Base-by-base conservation (phyloP, 1,140 invertebrate species). In the Octopus sinensis region DNA sequence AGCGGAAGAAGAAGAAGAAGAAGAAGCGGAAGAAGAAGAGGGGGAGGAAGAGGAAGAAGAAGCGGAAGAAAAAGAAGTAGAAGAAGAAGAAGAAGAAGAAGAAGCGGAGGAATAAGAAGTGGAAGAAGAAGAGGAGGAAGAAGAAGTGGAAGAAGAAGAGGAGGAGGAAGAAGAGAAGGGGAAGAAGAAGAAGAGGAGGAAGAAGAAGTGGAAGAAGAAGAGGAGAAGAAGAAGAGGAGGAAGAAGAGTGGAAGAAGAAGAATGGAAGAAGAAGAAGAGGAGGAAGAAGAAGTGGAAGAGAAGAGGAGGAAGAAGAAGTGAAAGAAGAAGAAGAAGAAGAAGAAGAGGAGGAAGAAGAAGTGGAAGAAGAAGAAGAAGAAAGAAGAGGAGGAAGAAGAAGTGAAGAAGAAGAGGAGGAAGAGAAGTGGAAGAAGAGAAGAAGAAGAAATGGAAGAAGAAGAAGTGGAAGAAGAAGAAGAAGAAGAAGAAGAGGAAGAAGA, bases 301-400 rank as follows among this genome's bases (percentile, higher is more conserved):
- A n/a, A n/a, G n/a, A n/a, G n/a, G n/a, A n/a, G n/a, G n/a, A n/a
- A n/a, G n/a, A n/a, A n/a, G n/a, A n/a, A n/a, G n/a, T n/a, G n/a
- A 30, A 62, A 77, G 51, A 51, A 56, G 80, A 62, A 54, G 80
- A 62, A 79, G 78, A 54, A 23, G 54, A 76, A 76, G 71, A 53
- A 75, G 6, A 54, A 79, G 62, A 62, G 56, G 77, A 83, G 76
- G 78, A 53, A 53, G 75, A 76, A 81, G 54, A 78, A 53, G 76
- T 23, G 23, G 43, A 73, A 10, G 17, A 54, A 54, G 54, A 75
- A 17, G 54, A 30, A 54, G 76, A 51, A 53, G 76, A 78, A 76
- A 17, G 53, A 51, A 23, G 73, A 77, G 78, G 71, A 68, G 56
- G 0, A 84, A 76, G 78, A 62, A 51, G 62, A 82, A 56, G 75